These are phyloP conservation scores for Danio albolineatus DNA, from an alignment of 2,797 vertebrate genomes.

Conservation along the genomic window DNA sequence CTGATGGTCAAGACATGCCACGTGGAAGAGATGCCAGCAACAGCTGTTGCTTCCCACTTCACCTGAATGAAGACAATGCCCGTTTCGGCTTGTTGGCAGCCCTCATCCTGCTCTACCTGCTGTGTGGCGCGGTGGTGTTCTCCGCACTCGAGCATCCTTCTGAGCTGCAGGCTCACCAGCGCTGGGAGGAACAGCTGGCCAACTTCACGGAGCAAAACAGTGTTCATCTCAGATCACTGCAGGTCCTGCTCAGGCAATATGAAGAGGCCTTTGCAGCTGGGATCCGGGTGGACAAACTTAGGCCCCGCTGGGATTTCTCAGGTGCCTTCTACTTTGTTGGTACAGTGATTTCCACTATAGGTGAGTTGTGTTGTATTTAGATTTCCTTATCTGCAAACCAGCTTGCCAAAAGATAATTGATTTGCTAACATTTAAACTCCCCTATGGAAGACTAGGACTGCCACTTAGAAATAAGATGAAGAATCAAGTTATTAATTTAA, in stretches of 20 bases:
- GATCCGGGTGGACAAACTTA: slow-evolving; percentile 75
- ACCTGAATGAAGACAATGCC: slow-evolving; percentile 83
- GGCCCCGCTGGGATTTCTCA: slow-evolving; percentile 84
- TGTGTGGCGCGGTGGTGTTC: slow-evolving; percentile 83
- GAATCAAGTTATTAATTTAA: no score
- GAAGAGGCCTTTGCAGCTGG: slow-evolving; percentile 81
- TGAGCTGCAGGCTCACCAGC: slow-evolving; percentile 75
- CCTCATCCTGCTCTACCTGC: slow-evolving; percentile 81
- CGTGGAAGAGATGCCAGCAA: slow-evolving; percentile 72
- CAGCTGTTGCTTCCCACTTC: slow-evolving; percentile 75
- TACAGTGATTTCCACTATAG: slow-evolving; percentile 84
- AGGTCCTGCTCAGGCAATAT: slow-evolving; percentile 78
- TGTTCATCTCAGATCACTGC: slow-evolving; percentile 73
- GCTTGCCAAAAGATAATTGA: neutral
- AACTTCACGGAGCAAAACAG: slow-evolving; percentile 78
- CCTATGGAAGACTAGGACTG: no score
- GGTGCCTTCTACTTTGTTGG: slow-evolving; percentile 86
- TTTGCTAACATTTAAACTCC: no score
- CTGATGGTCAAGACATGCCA: slow-evolving; percentile 75
- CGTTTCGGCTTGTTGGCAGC: slow-evolving; percentile 82
- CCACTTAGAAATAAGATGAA: no score
- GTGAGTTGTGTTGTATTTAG: slow-evolving; percentile 63
- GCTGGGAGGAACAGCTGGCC: slow-evolving; percentile 78
- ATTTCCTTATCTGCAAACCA: neutral
- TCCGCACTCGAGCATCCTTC: slow-evolving; percentile 81